Evolutionary conservation across 2,888 invertebrate genomes (phyloP).

Genomic region (Girardia tigrina): DNA sequence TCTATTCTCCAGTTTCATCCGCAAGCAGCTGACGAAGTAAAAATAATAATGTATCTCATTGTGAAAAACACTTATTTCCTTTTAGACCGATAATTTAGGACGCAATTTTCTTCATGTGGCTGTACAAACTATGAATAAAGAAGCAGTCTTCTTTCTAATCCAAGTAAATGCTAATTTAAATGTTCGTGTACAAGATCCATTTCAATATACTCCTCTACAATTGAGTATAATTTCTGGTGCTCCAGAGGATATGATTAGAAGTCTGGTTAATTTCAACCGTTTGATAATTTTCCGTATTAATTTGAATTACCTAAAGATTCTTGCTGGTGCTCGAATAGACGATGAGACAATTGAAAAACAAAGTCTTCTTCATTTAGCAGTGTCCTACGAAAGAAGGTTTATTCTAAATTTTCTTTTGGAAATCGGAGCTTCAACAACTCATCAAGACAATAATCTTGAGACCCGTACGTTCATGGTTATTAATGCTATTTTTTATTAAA

Average conservation of each 20-base stretch:
- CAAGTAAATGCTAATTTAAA: slow-evolving; percentile 78
- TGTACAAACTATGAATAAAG: slow-evolving; percentile 76
- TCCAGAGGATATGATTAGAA: slow-evolving; percentile 29
- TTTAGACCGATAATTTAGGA: slow-evolving; percentile 71
- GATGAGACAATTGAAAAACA: slow-evolving; percentile 61
- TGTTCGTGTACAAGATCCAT: slow-evolving; percentile 71
- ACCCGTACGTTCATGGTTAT: slow-evolving; percentile 52
- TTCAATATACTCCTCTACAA: slow-evolving; percentile 32
- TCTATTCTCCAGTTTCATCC: slow-evolving; percentile 76
- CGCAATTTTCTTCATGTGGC: slow-evolving; percentile 84
- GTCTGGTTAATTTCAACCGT: slow-evolving; percentile 27
- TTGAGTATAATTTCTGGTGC: slow-evolving; percentile 32
- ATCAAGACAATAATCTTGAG: slow-evolving; percentile 63
- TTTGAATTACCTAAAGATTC: slow-evolving; percentile 51
- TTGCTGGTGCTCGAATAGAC: slow-evolving; percentile 65
- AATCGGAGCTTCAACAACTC: slow-evolving; percentile 66
- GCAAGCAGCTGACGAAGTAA: slow-evolving; percentile 59
- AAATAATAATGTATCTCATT: background rate
- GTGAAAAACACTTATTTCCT: background rate
- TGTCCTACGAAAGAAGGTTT: slow-evolving; percentile 62
- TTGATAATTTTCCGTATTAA: background rate
- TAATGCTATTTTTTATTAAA: background rate
- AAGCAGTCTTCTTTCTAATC: slow-evolving; percentile 79
- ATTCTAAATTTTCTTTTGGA: slow-evolving; percentile 64
- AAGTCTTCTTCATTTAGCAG: slow-evolving; percentile 73